Conservation (phyloP, 2,797 vertebrate genomes). For the Natrix natrix region DNA sequence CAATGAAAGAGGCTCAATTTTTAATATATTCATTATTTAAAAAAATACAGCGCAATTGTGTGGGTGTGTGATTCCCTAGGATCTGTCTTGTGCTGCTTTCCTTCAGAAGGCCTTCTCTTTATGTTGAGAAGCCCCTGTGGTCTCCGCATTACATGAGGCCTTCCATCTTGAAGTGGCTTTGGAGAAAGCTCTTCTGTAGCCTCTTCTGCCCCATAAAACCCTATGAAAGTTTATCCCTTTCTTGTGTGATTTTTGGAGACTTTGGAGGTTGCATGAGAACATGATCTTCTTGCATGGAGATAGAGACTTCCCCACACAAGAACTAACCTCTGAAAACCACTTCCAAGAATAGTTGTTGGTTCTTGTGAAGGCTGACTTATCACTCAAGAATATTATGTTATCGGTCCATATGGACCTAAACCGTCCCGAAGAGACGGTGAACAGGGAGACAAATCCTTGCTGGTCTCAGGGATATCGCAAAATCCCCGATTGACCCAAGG, state of each 20-base stretch:
- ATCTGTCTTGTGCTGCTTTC: not conserved
- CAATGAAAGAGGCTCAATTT: not conserved
- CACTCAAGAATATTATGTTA: too few relatives aligned
- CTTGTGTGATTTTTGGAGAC: not conserved
- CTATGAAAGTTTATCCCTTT: not conserved
- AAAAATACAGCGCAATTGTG: not conserved
- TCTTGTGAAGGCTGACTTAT: too few relatives aligned
- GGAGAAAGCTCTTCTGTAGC: not conserved
- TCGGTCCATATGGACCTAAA: too few relatives aligned
- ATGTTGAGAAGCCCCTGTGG: not conserved
- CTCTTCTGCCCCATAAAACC: not conserved
- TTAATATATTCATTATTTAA: not conserved
- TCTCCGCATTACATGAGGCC: fast-evolving
- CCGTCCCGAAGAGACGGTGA: too few relatives aligned
- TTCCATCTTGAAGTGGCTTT: not conserved
- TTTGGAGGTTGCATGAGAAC: not conserved
- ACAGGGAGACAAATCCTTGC: too few relatives aligned
- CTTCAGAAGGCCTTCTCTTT: not conserved
- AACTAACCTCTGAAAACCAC: not conserved
- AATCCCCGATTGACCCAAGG: too few relatives aligned
- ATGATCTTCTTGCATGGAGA: not conserved
- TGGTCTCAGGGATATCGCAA: too few relatives aligned
- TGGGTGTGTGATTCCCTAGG: not conserved
- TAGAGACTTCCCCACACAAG: not conserved
- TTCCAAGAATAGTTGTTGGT: not conserved